A percentile compares a stretch with the other conserved stretches of the same genome.
Evolutionary conservation across 2,797 vertebrate species (phyloP).

Genomic region (Sebastes nivosus): DNA sequence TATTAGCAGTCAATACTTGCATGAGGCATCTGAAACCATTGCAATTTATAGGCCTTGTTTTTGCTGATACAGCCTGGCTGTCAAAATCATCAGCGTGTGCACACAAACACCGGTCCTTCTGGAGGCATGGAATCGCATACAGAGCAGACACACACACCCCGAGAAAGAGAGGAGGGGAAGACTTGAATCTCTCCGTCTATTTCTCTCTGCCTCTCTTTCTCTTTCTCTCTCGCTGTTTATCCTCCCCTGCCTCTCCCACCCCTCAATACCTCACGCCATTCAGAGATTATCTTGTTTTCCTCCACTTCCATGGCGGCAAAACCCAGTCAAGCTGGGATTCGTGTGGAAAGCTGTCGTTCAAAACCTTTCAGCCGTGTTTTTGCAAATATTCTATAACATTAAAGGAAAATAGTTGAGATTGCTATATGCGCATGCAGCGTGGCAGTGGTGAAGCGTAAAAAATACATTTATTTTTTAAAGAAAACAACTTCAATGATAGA

Average conservation of each 20-base stretch:
- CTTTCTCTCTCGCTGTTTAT: conserved; percentile 54
- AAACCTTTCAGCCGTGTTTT: conserved; percentile 45
- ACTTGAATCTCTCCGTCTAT: conserved; percentile 16
- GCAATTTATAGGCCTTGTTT: conserved; percentile 80
- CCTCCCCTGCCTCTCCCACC: conserved; percentile 39
- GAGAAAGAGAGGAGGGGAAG: conserved; percentile 24
- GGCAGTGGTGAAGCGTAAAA: neutral
- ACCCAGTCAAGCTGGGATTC: conserved; percentile 68
- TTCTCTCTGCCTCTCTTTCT: conserved; percentile 16
- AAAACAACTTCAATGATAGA: neutral
- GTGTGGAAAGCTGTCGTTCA: conserved; percentile 64
- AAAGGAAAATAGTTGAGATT: conserved; percentile 21
- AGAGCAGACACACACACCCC: conserved; percentile 54
- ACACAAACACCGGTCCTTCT: conserved; percentile 67
- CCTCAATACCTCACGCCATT: conserved; percentile 49
- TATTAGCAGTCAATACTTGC: conserved; percentile 77
- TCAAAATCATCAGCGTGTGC: conserved; percentile 78
- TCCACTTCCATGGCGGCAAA: conserved; percentile 49
- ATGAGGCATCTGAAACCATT: conserved; percentile 69
- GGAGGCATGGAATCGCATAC: conserved; percentile 64
- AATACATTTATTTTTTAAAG: neutral
- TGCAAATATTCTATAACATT: conserved; percentile 48
- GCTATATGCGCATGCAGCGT: neutral
- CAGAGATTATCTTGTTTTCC: conserved; percentile 70
- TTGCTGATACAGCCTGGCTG: conserved; percentile 83